Evolutionary conservation across 2,888 invertebrate species (phyloP).

Genomic region (Hydraecia micacea): DNA sequence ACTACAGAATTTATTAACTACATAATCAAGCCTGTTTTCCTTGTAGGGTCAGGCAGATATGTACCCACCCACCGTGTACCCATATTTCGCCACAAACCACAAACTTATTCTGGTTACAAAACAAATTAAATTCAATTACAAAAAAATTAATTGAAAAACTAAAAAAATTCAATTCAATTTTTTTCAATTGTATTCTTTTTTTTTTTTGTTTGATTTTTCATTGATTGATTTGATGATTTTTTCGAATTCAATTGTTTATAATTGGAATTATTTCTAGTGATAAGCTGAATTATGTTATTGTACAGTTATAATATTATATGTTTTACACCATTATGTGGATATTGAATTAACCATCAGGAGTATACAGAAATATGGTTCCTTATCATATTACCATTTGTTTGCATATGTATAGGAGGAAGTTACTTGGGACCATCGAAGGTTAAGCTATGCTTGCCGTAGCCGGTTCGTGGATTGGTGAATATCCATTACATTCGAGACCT

Average conservation of each 20-base stretch:
- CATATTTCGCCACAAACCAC: background rate
- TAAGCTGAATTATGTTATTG: background rate
- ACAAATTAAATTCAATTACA: background rate
- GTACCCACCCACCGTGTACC: no score
- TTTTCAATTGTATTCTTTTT: no score
- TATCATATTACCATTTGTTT: background rate
- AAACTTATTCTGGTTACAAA: background rate
- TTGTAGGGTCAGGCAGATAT: background rate
- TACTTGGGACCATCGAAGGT: background rate
- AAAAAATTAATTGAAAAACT: no score
- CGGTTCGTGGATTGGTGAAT: background rate
- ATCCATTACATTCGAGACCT: background rate
- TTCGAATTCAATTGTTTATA: background rate
- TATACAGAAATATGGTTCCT: background rate
- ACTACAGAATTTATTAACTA: background rate
- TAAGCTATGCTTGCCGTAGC: background rate
- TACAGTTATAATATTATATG: background rate
- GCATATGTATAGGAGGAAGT: background rate
- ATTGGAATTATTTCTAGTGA: background rate
- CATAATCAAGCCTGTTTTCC: background rate
- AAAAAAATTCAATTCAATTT: no score
- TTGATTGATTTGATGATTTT: no score
- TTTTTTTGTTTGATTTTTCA: no score
- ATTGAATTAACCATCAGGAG: background rate
- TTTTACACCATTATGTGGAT: background rate